Evolutionary conservation across 2,113 vertebrate species (phyloP), one percentile per base, ranked within the genome.

Genomic region (Charadrius vociferus): DNA sequence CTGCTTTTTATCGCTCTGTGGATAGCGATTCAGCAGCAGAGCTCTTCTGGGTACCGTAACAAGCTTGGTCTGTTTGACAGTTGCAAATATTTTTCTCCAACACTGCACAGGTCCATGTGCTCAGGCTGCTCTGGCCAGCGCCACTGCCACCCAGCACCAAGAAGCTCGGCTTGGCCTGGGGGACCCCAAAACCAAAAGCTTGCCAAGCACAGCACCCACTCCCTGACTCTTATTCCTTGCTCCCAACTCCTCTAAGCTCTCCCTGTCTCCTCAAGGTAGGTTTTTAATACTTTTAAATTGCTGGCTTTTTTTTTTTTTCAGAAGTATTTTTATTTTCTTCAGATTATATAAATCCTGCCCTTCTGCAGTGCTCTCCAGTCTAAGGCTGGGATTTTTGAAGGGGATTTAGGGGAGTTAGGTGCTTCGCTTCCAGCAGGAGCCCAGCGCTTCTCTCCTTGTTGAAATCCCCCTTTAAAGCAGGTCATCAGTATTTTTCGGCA

Each of bases 61-160:
- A 66, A 81, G 45, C 73, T 91, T 1, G 0, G 53, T 63, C 61
- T 95, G 83, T 86, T 94, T 92, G 80, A 85, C 58, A 71, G 9
- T n/a, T 53, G 49, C 61, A 61, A 61, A 75, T 75, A 75, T 75
- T 95, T 90, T 84, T 32, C 81, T 91, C 80, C 81, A 79, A 7
- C 80, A 37, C 9, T 87, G 61, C 53, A 27, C 86, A 87, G 91
- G 22, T 68, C 86, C 27, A 0, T 32, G 65, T 3, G 50, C 65
- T 37, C 14, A 9, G 59, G 49, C 61, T 94, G 70, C 49, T 68
- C 49, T 74, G 3, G 0, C 45, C 37, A 41, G 16, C 7, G 0
- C 41, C 0, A 1, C 49, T 21, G 7, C 27, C 39, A 24, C 58
- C 23, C 70, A 24, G 66, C 49, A 22, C 19, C 0, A 0, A 55